Percentiles rank a stretch among this genome's conserved stretches.
Conservation (phyloP, 2,113 vertebrate species). For the Serilophus lunatus region DNA sequence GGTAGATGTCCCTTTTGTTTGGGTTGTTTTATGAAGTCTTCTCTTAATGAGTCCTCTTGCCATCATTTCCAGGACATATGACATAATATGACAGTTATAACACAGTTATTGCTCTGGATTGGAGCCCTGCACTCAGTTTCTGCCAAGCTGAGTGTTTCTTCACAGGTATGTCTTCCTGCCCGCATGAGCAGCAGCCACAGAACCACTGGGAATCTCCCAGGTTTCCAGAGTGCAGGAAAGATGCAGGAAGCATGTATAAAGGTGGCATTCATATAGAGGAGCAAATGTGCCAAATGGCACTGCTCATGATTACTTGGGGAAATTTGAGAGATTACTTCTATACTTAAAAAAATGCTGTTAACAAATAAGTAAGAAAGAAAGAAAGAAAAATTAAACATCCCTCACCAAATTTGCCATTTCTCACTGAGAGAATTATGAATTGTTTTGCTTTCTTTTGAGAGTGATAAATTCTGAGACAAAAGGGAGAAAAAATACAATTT, state of each 20-base stretch:
- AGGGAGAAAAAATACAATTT: not conserved
- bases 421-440: not conserved
- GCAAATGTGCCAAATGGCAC: not conserved
- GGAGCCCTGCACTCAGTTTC: not conserved
- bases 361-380: not conserved
- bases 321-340: not conserved
- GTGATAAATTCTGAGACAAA: not conserved
- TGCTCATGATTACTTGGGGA: not conserved
- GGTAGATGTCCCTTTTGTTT: not conserved
- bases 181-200: not conserved
- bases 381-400: not conserved
- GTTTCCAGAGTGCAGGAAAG: not conserved
- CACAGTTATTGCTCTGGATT: not conserved
- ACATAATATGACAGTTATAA: not conserved
- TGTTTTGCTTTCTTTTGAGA: not conserved
- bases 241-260: not conserved
- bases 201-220: not conserved
- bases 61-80: not conserved
- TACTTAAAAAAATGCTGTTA: not conserved
- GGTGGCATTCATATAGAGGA: not conserved
- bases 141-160: not conserved
- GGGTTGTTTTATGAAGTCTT: not conserved
- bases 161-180: not conserved
- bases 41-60: not conserved
- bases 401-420: not conserved